Evolutionary conservation across 2,888 invertebrate genomes (phyloP).

Genomic region (Enchytraeus crypticus): DNA sequence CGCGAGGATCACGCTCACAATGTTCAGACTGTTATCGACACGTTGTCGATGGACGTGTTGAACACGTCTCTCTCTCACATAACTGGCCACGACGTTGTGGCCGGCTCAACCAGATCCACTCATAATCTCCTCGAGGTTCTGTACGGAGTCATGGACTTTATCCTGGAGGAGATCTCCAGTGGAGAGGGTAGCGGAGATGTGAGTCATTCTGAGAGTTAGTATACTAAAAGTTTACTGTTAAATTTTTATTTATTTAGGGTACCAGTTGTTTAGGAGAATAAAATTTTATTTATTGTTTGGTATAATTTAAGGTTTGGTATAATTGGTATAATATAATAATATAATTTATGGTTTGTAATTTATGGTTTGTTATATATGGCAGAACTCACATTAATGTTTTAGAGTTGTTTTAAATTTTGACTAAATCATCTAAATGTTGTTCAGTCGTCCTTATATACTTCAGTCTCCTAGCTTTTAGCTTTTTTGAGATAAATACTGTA

Average conservation of each 20-base stretch:
- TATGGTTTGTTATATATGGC: too few relatives aligned
- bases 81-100: constrained; percentile 38
- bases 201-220: too few relatives aligned
- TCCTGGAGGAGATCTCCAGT: constrained; percentile 42
- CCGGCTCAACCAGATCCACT: constrained; percentile 35
- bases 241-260: not conserved
- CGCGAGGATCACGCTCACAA: constrained; percentile 46
- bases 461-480: too few relatives aligned
- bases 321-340: too few relatives aligned
- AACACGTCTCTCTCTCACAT: constrained; percentile 47
- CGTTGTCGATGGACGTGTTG: constrained; percentile 41
- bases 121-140: constrained; percentile 45
- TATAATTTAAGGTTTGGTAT: too few relatives aligned
- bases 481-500: too few relatives aligned
- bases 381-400: too few relatives aligned
- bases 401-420: too few relatives aligned
- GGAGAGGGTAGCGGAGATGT: too few relatives aligned
- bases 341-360: too few relatives aligned
- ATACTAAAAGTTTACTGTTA: not conserved
- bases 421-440: too few relatives aligned
- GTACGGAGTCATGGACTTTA: constrained; percentile 42
- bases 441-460: too few relatives aligned
- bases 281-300: not conserved
- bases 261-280: not conserved
- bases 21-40: constrained; percentile 43